Base-by-base conservation (phyloP, 2,797 vertebrate species). In the Zenarchopterus dispar region DNA sequence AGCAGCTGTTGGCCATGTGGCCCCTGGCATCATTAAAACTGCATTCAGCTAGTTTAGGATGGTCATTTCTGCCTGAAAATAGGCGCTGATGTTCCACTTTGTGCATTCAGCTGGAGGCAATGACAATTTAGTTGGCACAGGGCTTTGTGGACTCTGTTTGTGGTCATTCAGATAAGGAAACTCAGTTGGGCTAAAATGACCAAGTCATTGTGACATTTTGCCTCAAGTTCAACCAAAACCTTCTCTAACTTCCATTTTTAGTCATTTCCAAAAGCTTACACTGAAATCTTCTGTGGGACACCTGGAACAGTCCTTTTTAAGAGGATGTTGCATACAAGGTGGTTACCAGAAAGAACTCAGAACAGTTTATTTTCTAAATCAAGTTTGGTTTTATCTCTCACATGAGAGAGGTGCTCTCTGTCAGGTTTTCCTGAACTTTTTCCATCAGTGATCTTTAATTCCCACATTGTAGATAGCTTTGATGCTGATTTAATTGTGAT, bases 141-240 rank as follows among this genome's bases (percentile, higher is more conserved):
- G 61, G 0, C 44, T 61, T 53, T 24, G 31, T 64, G 33, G 61
- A 53, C 28, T 74, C 24, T 48, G 45, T 22, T 58, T 18, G 5
- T 1, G 1, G 39, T 47, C 44, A 15, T 19, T 62, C 24, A 70
- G 71, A 79, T 73, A 73, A 69, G 31, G 8, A 19, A 28, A 45
- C 56, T 41, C 18, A 28, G 56, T 56, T 46, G n/a, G 61, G 48
- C 1, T 53, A 22, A 50, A 31, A 42, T 71, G 54, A 77, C 41
- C 51, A 64, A 53, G 70, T 75, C 31, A 62, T 5, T 1, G 2
- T 84, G 84, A 88, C 80, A 83, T 76, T 62, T 67, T 54, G 67
- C 46, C 64, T 77, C 1, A 33, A 44, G 18, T 49, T 70, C 42
- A 23, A 43, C 4, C 28, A 54, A 33, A 57, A 72, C n/a, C 7